A percentile compares a stretch with the other conserved stretches of the same genome.
These are phyloP conservation scores for Austrofundulus limnaeus DNA, from an alignment of 2,113 vertebrate genomes.

Conservation along the genomic window DNA sequence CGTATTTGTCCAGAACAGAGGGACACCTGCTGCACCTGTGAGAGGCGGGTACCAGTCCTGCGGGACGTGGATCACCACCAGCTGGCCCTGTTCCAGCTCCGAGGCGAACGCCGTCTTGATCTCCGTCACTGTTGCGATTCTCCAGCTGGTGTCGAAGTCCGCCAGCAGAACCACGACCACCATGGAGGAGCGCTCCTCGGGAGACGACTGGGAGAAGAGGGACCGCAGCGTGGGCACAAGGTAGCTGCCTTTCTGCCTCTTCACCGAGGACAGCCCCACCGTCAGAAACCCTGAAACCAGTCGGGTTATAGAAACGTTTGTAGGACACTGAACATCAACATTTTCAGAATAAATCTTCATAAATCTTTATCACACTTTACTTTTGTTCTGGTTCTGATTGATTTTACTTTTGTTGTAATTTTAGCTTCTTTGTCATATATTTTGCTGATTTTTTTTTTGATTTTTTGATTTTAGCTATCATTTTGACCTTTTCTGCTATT, in stretches of 20 bases:
- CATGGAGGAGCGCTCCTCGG: constrained; percentile 79
- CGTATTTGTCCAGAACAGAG: background rate
- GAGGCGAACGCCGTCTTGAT: constrained; percentile 67
- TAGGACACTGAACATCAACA: no score
- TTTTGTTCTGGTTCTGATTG: no score
- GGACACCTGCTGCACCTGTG: constrained; percentile 41
- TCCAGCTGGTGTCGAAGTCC: constrained; percentile 74
- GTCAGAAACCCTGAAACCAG: constrained; percentile 79
- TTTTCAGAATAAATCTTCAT: no score
- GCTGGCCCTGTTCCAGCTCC: constrained; percentile 71
- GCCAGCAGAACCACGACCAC: constrained; percentile 87
- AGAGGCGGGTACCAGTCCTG: constrained; percentile 69
- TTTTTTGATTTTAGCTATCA: no score
- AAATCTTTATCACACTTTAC: no score
- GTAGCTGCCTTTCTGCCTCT: constrained; percentile 68
- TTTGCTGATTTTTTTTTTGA: no score
- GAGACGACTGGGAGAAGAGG: constrained; percentile 81
- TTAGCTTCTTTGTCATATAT: no score
- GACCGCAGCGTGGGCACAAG: constrained; percentile 81
- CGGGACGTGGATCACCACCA: constrained; percentile 80
- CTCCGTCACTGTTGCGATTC: constrained; percentile 13
- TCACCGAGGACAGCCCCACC: constrained; percentile 79
- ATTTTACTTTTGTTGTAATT: no score
- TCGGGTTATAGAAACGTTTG: no score
- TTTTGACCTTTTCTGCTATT: no score